A percentile compares a stretch with the other conserved stretches of the same genome.
Evolutionary conservation across 2,888 invertebrate species (phyloP).

Genomic region (Epiblema foenella): DNA sequence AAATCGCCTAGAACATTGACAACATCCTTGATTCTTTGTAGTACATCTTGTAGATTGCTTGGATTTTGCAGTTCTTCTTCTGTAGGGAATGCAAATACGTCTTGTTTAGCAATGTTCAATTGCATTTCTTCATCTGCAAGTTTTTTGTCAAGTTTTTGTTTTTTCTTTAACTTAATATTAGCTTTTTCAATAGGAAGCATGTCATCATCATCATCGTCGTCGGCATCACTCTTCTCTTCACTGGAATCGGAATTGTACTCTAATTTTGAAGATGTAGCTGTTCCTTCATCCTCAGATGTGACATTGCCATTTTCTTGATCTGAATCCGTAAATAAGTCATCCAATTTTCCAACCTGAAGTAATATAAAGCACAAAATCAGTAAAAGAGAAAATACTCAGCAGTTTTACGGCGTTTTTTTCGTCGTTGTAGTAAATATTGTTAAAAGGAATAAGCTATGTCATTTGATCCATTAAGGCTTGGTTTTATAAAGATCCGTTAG

Average conservation of each 20-base stretch:
- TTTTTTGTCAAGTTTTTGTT: conserved; percentile 88
- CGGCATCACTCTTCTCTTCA: conserved; percentile 62
- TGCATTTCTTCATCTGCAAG: conserved; percentile 93
- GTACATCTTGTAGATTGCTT: conserved; percentile 91
- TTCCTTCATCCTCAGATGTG: conserved; percentile 67
- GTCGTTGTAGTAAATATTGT: too few species aligned
- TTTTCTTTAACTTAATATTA: conserved; percentile 90
- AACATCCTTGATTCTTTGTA: conserved; percentile 95
- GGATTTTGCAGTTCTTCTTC: conserved; percentile 90
- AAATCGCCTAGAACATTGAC: conserved; percentile 93
- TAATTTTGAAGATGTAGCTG: conserved; percentile 59
- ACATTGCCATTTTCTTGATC: conserved; percentile 70
- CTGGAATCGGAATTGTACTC: conserved; percentile 72
- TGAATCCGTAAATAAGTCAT: conserved; percentile 82
- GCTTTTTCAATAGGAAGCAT: conserved; percentile 94
- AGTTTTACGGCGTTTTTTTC: neutral
- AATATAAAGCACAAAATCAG: conserved; percentile 27
- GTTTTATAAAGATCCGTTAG: too few species aligned
- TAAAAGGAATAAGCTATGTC: too few species aligned
- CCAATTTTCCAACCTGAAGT: conserved; percentile 78
- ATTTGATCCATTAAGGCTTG: too few species aligned
- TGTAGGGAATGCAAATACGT: conserved; percentile 91
- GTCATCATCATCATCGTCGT: conserved; percentile 85
- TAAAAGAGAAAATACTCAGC: too few species aligned
- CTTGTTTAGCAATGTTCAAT: conserved; percentile 90